These are phyloP conservation scores for Nanorana parkeri DNA, from an alignment of 2,113 vertebrate genomes.

Conservation along the genomic window DNA sequence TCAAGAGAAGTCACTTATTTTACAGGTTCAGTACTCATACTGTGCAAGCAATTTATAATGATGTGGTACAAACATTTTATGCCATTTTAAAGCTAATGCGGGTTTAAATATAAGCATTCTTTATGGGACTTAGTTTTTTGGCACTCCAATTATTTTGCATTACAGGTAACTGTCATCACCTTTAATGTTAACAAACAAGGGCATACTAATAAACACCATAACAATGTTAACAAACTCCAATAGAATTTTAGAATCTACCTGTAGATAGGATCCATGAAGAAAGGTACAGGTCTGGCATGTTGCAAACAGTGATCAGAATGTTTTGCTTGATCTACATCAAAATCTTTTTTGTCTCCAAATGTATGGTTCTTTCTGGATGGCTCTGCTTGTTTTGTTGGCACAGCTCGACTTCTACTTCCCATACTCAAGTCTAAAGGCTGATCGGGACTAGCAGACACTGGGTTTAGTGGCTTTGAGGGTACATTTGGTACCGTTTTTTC, in stretches of 20 bases:
- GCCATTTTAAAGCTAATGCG: too few species aligned
- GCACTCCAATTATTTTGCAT: too few species aligned
- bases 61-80: too few species aligned
- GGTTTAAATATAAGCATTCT: too few species aligned
- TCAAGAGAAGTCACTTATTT: too few species aligned
- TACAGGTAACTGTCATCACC: too few species aligned
- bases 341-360: conserved; percentile 85
- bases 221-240: too few species aligned
- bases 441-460: conserved; percentile 81
- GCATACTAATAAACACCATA: too few species aligned
- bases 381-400: conserved; percentile 73
- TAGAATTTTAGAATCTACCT: conserved; percentile 77
- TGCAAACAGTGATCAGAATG: conserved; percentile 87
- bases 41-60: too few species aligned
- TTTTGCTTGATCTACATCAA: conserved; percentile 77
- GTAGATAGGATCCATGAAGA: conserved; percentile 99
- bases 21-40: too few species aligned
- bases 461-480: conserved; percentile 77
- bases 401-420: conserved; percentile 85
- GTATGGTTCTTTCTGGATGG: conserved; percentile 83
- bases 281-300: conserved; percentile 93
- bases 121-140: too few species aligned
- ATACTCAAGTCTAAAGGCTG: conserved; percentile 96
- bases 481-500: conserved; percentile 81
- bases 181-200: too few species aligned